phyloP scores from a whole-genome alignment of 2,888 invertebrate genomes.

The Strigamia transsilvanica region DNA sequence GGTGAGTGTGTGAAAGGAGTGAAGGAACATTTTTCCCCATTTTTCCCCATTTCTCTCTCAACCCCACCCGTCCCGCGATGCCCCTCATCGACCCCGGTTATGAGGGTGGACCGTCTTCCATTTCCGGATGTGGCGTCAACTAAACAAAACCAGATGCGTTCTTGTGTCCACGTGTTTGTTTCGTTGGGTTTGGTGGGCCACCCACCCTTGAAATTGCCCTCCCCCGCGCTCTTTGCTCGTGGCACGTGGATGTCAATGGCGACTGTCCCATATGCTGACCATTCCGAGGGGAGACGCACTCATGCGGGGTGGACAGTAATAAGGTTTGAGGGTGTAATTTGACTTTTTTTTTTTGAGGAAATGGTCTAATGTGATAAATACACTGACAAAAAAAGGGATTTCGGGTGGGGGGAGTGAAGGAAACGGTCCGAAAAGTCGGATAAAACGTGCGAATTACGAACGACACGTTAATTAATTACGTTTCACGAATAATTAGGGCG shows the following conservation, averaged over 20 bases:
- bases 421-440: too few species aligned
- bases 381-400: too few species aligned
- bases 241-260: slow-evolving; percentile 6
- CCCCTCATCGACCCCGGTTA: neutral
- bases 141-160: slow-evolving; percentile 14
- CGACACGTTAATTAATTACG: too few species aligned
- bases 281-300: neutral
- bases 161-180: slow-evolving; percentile 20
- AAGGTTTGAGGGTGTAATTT: too few species aligned
- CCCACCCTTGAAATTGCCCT: slow-evolving; percentile 15
- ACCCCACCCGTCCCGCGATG: neutral
- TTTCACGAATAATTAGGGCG: too few species aligned
- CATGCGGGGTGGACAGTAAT: neutral
- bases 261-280: neutral
- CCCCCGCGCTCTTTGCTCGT: slow-evolving; percentile 20
- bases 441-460: too few species aligned
- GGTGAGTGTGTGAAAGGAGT: too few species aligned
- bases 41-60: neutral
- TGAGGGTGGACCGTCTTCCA: slow-evolving; percentile 9
- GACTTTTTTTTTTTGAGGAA: too few species aligned
- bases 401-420: too few species aligned
- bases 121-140: slow-evolving; percentile 15
- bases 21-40: neutral
- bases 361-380: too few species aligned
- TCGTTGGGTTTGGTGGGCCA: slow-evolving; percentile 14